Evolutionary conservation across 2,888 invertebrate species (phyloP), one percentile per base, ranked within the genome.

Genomic region (Arctia plantaginis): DNA sequence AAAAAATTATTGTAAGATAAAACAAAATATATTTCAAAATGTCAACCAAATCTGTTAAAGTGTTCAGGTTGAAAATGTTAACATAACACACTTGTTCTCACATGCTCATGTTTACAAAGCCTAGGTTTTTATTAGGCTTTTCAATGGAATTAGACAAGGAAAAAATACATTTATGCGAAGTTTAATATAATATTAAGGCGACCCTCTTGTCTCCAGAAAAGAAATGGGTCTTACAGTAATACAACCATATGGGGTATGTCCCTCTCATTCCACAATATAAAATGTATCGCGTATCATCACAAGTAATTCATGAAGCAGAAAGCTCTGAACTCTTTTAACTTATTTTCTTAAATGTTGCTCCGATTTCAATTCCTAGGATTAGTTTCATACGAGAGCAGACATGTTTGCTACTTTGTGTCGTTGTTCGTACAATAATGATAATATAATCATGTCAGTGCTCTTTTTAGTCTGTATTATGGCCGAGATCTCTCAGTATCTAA

Each of bases 361-460:
- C 71, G 67, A 75, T 76, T 77, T 75, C 71, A 66, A 74, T 74
- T 74, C 69, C 44, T 59, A 18, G n/a, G n/a, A 78, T 72, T 78
- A 71, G 66, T 75, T 75, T 71, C 33, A 65, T 75, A 39, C 70
- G 69, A 65, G 23, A 35, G 7, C 23, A 73, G 59, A 68, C 71
- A 27, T 72, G 71, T 72, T 44, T 73, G n/a, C n/a, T n/a, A 23
- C 55, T 1, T 8, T 62, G 27, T 62, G 27, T 20, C 33, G 8
- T 62, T 62, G 41, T 69, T 65, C 35, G 10, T 74, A 66, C 73
- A 71, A 66, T 72, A 77, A 72, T 64, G 68, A 74, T 77, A 68
- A 76, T 79, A 72, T 70, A 72, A 77, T 73, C 59, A 44, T 73
- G 81, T 84, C 81, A 74, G 77, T 69, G 15, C 74, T 66, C 71